Base-by-base conservation (phyloP, 2,888 invertebrate genomes). In the Pollenia labialis region DNA sequence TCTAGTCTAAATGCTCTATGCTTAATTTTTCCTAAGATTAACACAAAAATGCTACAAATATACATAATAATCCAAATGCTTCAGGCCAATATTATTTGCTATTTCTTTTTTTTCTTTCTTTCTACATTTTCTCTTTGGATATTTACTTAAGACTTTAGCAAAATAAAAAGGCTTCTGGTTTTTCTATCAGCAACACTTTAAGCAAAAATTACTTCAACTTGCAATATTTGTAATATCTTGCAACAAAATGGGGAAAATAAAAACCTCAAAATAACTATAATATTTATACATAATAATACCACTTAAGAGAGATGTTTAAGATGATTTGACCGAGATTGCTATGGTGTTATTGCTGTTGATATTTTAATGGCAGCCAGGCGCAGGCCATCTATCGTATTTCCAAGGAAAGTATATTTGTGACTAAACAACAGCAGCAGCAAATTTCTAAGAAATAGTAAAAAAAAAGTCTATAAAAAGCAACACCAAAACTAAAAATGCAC, bases 131-230 rank as follows among this genome's bases (percentile, higher is more conserved):
- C 42, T 58, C 54, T 54, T 11, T 72, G 54, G 72, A 74, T 84
- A 84, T 84, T 84, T 79, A 79, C 84, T 79, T 74, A 60, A 68
- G 56, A 32, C 68, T 7, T n/a, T 12, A n/a, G 44, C 8, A 62
- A 54, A 62, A n/a, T n/a, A 18, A 32, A 54, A 75, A 56, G 72
- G 72, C 83, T 84, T 84, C 83, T 84, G 84, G 79, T 79, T 79
- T 32, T 84, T 79, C n/a, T 52, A 16, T 52, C 58, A 16, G 52
- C 82, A 62, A 48, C 62, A 60, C 74, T 74, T 74, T 68, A 58
- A 74, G 42, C 74, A 16, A 44, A 18, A 66, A 23, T 50, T 46
- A 58, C 32, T 71, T 56, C 18, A 58, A 76, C 14, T 71, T 74
- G 9, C 16, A 40, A 0, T 32, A 18, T 10, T 40, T 10, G 14